These are phyloP conservation scores for Tanytarsus gracilentus DNA, from an alignment of 2,888 invertebrate genomes.

Conservation along the genomic window DNA sequence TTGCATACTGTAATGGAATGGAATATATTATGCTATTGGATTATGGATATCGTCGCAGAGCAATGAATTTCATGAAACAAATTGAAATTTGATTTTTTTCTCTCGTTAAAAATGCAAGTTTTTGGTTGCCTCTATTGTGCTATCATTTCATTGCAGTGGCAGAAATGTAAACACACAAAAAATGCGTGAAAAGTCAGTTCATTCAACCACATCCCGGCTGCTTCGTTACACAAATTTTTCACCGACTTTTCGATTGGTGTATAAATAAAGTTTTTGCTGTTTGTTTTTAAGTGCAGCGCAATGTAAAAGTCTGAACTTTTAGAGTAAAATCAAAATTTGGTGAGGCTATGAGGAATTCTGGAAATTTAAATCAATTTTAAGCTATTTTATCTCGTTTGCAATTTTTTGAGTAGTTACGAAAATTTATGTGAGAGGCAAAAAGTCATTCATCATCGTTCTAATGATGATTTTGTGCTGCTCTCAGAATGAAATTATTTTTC, in stretches of 20 bases:
- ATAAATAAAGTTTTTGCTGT: too few relatives aligned
- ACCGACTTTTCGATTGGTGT: too few relatives aligned
- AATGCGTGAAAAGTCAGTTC: conserved; percentile 10
- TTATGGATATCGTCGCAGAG: conserved; percentile 11
- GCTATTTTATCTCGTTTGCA: too few relatives aligned
- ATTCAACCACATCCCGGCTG: background rate
- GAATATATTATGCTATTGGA: conserved; percentile 19
- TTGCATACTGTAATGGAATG: conserved; percentile 20
- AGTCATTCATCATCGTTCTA: background rate
- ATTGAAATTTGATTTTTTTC: background rate
- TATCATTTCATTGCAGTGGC: background rate
- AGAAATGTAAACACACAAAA: background rate
- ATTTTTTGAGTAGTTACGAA: too few relatives aligned
- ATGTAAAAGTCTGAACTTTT: too few relatives aligned
- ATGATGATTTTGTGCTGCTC: background rate
- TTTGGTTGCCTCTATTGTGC: background rate
- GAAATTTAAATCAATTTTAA: too few relatives aligned
- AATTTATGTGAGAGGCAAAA: background rate
- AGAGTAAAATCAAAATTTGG: too few relatives aligned
- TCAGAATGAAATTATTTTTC: too few relatives aligned
- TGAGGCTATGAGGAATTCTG: too few relatives aligned
- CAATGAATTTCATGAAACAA: conserved; percentile 2
- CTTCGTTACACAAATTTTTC: too few relatives aligned
- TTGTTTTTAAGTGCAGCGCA: too few relatives aligned
- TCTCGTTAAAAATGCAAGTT: background rate